phyloP scores from a whole-genome alignment of 2,113 vertebrate genomes.

The Ammodytes dubius region DNA sequence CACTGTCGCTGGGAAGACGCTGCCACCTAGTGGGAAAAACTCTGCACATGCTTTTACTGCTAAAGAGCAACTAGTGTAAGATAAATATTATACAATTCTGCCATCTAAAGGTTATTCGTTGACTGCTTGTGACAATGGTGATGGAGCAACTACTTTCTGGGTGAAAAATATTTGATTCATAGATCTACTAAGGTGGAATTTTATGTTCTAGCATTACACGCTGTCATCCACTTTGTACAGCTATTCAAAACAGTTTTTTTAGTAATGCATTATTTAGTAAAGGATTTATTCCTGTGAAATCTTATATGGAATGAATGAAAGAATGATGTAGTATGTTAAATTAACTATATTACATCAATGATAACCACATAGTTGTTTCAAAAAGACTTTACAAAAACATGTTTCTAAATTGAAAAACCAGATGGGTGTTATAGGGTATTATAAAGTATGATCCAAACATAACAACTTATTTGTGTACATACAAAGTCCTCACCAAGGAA shows the following conservation, averaged over 20 bases:
- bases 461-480: background rate
- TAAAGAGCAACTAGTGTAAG: background rate
- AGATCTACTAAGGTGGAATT: background rate
- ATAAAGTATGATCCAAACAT: background rate
- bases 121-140: background rate
- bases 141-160: background rate
- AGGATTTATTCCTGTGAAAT: background rate
- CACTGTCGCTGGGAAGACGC: constrained; percentile 20
- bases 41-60: background rate
- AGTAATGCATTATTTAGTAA: background rate
- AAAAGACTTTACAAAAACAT: background rate
- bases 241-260: background rate
- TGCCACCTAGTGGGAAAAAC: constrained; percentile 60
- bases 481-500: background rate
- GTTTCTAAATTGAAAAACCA: background rate
- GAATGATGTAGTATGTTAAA: background rate
- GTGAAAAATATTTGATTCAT: background rate
- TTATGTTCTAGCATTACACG: background rate
- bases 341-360: too few relatives aligned
- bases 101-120: constrained; percentile 38
- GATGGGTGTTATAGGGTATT: background rate
- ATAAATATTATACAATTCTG: constrained; percentile 28
- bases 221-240: background rate
- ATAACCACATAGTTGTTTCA: too few relatives aligned
- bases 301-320: background rate